Base-by-base conservation (phyloP, 92 coral and sea anemone genomes). In the Zoanthus sociatus region DNA sequence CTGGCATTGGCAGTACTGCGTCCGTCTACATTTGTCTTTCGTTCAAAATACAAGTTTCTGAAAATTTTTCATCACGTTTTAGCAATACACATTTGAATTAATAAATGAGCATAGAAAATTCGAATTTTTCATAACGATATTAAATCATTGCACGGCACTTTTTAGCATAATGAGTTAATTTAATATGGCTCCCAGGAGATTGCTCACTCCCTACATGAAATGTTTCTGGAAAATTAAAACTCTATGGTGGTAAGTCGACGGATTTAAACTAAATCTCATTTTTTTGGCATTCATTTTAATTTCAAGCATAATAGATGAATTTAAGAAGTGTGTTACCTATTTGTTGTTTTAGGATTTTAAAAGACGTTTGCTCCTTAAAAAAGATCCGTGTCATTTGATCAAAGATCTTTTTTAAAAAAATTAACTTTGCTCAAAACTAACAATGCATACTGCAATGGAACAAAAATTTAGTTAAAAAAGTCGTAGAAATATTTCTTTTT, bases 101-200 rank as follows among this genome's bases (percentile, higher is more conserved):
- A 79, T 61, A 26, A 63, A 20, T n/a, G 73, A 45, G 1, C 13
- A 37, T 15, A 53, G 44, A 16, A 74, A 47, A 51, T 17, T 47
- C 42, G 60, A n/a, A 47, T 47, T 44, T 30, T 20, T 21, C 26
- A 76, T 31, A 76, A 20, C 3, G 10, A 26, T 13, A 76, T 10
- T 21, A 76, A 20, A 20, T 17, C 60, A 14, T 5, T n/a, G 67
- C 82, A 54, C 78, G 56, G 78, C 78, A 48, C 47, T 11, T 76
- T 76, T 47, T 76, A 3, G 48, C 18, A 10, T 61, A 26, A 77
- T 54, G n/a, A 73, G 61, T 15, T 48, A 73, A 45, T 54, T 58
- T 48, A 8, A 32, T 26, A 66, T 13, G 63, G 85, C 66, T 81
- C 85, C 85, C 75, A 66, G 61, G 85, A 81, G 85, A 81, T 81